Percentiles rank a stretch among this genome's conserved stretches.
Conservation (phyloP, 2,797 vertebrate species). For the Pogoniulus pusillus region DNA sequence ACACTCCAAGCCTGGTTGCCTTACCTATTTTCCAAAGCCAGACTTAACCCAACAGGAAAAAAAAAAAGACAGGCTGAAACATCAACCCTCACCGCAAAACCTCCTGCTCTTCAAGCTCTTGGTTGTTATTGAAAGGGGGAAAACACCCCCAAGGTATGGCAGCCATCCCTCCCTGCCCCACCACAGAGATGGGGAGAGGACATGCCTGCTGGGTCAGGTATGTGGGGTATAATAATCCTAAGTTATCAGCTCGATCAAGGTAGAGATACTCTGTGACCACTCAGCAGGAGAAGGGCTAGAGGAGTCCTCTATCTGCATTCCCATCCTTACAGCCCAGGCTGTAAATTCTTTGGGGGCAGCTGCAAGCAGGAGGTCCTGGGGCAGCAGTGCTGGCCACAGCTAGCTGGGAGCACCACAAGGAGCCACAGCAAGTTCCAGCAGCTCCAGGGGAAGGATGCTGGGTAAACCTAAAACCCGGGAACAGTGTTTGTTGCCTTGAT, state of each 20-base stretch:
- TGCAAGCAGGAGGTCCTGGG: background rate
- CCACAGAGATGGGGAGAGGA: background rate
- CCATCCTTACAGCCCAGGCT: background rate
- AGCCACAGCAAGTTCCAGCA: background rate
- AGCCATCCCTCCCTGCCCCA: background rate
- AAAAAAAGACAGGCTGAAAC: background rate
- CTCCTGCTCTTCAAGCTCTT: background rate
- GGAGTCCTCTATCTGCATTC: background rate
- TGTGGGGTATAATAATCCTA: background rate
- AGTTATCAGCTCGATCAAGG: background rate
- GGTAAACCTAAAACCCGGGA: background rate
- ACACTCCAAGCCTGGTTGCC: background rate
- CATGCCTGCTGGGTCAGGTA: background rate
- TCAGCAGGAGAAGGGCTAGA: background rate
- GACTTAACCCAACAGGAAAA: background rate
- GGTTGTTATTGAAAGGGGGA: background rate
- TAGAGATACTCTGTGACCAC: background rate
- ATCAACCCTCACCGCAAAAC: background rate
- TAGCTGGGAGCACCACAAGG: background rate
- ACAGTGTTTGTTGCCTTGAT: background rate
- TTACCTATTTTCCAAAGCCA: background rate
- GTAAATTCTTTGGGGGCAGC: conserved; percentile 37
- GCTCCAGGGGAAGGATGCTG: background rate
- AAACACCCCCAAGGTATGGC: background rate
- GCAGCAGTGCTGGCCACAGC: background rate